A percentile compares a stretch with the other conserved stretches of the same genome.
Conservation (phyloP, 2,888 invertebrate genomes). For the Anoncus sp. region DNA sequence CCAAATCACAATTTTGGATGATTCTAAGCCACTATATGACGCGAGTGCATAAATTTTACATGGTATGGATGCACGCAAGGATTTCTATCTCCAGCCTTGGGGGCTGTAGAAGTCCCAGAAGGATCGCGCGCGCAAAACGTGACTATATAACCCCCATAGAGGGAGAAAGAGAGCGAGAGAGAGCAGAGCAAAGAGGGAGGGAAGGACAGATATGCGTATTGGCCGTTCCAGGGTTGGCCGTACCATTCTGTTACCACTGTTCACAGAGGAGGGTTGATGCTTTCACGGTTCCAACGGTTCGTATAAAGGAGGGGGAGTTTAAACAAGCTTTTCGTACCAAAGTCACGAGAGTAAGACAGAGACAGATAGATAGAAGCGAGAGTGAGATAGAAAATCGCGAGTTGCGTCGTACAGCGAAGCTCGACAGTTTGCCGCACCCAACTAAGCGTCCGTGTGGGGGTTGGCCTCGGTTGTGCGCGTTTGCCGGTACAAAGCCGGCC, state of each 20-base stretch:
- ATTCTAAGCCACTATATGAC: too few relatives aligned
- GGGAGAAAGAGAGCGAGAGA: neutral
- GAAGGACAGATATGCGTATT: neutral
- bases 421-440: constrained; percentile 81
- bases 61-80: too few relatives aligned
- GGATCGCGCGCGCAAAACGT: too few relatives aligned
- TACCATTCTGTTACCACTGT: constrained; percentile 51
- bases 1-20: too few relatives aligned
- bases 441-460: constrained; percentile 68
- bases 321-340: constrained; percentile 13
- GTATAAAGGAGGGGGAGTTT: constrained; percentile 5
- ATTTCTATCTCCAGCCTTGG: too few relatives aligned
- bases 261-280: constrained; percentile 50
- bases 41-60: too few relatives aligned
- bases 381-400: constrained; percentile 22
- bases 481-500: constrained; percentile 20
- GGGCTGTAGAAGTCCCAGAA: too few relatives aligned
- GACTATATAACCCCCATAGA: neutral
- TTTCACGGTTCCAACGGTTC: constrained; percentile 39
- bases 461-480: constrained; percentile 40
- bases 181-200: constrained; percentile 6
- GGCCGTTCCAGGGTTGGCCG: constrained; percentile 8
- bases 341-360: neutral
- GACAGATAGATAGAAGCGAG: neutral
- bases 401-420: constrained; percentile 62